A percentile compares a stretch with the other conserved stretches of the same genome.
These are phyloP conservation scores for Microtus ochrogaster DNA, from an alignment of 2,113 vertebrate species.

Conservation along the genomic window DNA sequence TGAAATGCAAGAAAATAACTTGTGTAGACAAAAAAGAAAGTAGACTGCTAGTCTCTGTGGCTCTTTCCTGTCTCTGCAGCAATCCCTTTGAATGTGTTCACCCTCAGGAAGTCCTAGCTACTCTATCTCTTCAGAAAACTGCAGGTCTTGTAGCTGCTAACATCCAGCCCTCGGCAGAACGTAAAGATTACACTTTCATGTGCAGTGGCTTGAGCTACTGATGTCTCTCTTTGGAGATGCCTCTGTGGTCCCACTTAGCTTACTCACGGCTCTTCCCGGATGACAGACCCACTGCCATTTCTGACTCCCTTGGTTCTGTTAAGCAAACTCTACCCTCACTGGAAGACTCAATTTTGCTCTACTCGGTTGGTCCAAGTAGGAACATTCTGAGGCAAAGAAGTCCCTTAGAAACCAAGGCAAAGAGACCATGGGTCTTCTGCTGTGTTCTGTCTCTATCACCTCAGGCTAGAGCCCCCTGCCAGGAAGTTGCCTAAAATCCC, in stretches of 20 bases:
- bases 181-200: not conserved
- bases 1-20: not conserved
- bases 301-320: not conserved
- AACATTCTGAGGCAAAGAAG: not conserved
- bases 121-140: not conserved
- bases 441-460: not conserved
- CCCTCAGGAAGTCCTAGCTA: not conserved
- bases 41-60: not conserved
- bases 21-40: not conserved
- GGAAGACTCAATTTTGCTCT: not conserved
- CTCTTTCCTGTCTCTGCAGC: not conserved
- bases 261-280: not conserved
- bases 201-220: not conserved
- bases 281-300: fast-evolving
- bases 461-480: not conserved
- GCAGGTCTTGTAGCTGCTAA: fast-evolving
- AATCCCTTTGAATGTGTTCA: not conserved
- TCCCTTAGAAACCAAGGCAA: not conserved
- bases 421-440: not conserved
- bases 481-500: not conserved
- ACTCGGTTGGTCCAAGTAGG: not conserved
- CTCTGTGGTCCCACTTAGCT: no score
- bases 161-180: no score
- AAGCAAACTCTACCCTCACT: not conserved
- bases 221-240: not conserved